These are phyloP conservation scores for Melinaea menophilus DNA, from an alignment of 2,888 invertebrate species.

Conservation along the genomic window DNA sequence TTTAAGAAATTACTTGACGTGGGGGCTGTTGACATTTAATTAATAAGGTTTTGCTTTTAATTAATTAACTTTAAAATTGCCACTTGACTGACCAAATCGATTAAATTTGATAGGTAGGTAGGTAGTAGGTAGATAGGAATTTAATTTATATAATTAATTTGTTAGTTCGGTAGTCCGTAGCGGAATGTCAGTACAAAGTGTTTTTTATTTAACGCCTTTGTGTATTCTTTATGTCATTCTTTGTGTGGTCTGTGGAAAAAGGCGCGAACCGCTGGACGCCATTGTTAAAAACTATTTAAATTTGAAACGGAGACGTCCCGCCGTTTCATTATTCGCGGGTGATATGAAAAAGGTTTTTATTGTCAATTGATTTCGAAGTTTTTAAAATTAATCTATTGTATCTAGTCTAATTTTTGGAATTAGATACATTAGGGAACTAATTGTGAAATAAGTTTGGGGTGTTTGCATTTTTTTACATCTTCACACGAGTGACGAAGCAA, in stretches of 20 bases:
- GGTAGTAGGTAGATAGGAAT: too few relatives aligned
- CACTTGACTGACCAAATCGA: conserved; percentile 41
- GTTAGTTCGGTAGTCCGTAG: conserved; percentile 65
- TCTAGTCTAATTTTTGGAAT: neutral
- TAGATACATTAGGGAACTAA: neutral
- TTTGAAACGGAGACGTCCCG: conserved; percentile 66
- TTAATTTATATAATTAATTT: conserved; percentile 42
- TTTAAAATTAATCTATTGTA: conserved; percentile 42
- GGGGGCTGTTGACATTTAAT: neutral
- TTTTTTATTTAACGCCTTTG: conserved; percentile 49
- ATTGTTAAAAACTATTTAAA: conserved; percentile 70
- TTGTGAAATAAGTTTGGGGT: neutral
- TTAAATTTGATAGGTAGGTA: conserved; percentile 44
- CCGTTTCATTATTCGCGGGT: conserved; percentile 69
- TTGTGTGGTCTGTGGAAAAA: conserved; percentile 51
- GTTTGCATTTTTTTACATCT: neutral
- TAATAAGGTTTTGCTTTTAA: neutral
- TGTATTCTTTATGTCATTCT: conserved; percentile 61
- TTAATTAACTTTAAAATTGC: too few relatives aligned
- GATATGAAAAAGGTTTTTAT: conserved; percentile 63
- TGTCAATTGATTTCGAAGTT: conserved; percentile 54
- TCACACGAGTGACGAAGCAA: neutral
- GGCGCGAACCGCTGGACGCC: conserved; percentile 65
- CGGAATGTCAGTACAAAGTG: conserved; percentile 47
- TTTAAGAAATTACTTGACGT: neutral